Percentiles rank a stretch among this genome's conserved stretches.
Conservation (phyloP, 2,797 vertebrate genomes). For the Lycodopsis pacificus region DNA sequence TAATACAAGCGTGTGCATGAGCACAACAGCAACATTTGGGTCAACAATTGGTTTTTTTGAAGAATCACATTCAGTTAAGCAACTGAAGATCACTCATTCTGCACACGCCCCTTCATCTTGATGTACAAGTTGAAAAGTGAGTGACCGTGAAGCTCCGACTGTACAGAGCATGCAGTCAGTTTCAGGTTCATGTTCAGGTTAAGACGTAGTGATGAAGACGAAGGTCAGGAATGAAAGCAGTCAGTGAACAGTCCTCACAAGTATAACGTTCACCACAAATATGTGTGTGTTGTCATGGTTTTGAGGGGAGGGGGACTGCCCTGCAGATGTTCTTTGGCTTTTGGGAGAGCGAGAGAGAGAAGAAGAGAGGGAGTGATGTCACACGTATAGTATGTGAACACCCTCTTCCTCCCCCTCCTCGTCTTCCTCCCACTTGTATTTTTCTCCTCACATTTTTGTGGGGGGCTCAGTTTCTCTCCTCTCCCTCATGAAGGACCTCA, state of each 20-base stretch:
- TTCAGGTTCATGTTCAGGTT: neutral
- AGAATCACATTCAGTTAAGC: too few species aligned
- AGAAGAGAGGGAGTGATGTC: constrained; percentile 78
- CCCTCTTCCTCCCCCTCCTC: neutral
- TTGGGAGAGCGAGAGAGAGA: constrained; percentile 32
- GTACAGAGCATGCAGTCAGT: neutral
- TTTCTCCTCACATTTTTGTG: constrained; percentile 66
- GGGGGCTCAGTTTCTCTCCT: constrained; percentile 53
- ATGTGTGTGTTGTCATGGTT: constrained; percentile 4
- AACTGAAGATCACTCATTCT: too few species aligned
- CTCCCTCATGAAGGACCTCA: constrained; percentile 37
- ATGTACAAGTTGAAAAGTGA: too few species aligned
- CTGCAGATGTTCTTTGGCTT: constrained; percentile 76
- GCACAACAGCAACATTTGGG: too few species aligned
- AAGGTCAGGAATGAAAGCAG: neutral
- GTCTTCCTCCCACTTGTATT: constrained; percentile 48
- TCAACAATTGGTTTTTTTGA: too few species aligned
- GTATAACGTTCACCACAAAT: neutral
- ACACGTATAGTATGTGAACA: constrained; percentile 80
- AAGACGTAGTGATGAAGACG: neutral
- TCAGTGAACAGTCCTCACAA: neutral
- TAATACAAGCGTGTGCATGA: too few species aligned
- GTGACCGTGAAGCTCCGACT: neutral
- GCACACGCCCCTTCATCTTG: too few species aligned
- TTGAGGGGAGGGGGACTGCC: constrained; percentile 50